A percentile compares a stretch with the other conserved stretches of the same genome.
Conservation (phyloP, 2,113 vertebrate species). For the Ictalurus punctatus region DNA sequence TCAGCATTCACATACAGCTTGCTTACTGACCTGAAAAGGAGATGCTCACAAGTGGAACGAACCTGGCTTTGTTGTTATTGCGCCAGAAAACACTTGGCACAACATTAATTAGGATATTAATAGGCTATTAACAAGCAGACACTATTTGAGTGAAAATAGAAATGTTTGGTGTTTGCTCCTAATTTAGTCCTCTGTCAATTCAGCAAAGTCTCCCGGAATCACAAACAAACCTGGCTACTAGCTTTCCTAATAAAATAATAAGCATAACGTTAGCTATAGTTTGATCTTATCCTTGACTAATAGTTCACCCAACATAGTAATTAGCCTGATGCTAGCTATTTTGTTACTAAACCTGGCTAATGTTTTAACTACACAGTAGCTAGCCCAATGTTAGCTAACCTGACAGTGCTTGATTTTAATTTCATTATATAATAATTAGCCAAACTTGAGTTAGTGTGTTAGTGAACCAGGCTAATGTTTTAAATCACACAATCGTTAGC, state of each 20-base stretch:
- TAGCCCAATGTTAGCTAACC: not conserved
- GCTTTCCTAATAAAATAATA: not conserved
- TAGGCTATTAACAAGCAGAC: slow-evolving; percentile 1
- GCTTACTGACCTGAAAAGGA: slow-evolving; percentile 8
- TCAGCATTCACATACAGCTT: slow-evolving; percentile 14
- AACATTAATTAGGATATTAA: slow-evolving; percentile 13
- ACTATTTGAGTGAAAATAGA: not conserved
- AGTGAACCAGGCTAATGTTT: not conserved
- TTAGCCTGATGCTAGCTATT: not conserved
- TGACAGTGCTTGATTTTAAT: not conserved
- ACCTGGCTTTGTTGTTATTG: not conserved
- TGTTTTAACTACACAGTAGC: not conserved
- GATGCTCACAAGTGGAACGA: slow-evolving; percentile 5
- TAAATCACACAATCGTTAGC: not conserved
- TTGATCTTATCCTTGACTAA: not conserved
- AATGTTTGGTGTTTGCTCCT: not conserved
- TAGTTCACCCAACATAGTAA: too few relatives aligned
- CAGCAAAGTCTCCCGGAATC: not conserved
- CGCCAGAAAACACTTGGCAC: slow-evolving; percentile 19
- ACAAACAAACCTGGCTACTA: not conserved
- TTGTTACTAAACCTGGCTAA: too few relatives aligned
- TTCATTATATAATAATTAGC: not conserved
- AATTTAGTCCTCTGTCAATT: not conserved
- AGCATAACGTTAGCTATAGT: not conserved
- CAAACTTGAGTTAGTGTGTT: not conserved